phyloP scores from a whole-genome alignment of 2,113 vertebrate genomes.

The Butorides virescens region DNA sequence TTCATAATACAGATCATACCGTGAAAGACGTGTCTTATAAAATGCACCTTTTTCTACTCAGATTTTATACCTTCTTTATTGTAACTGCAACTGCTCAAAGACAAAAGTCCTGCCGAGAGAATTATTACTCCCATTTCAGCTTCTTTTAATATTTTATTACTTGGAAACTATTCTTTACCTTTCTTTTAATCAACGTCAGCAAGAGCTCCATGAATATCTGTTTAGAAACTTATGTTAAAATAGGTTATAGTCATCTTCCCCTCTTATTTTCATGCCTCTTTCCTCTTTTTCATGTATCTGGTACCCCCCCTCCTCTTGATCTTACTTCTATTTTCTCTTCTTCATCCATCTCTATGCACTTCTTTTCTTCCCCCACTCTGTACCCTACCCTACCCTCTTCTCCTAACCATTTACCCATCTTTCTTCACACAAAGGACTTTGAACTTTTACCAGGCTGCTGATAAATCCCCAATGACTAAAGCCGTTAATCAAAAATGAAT shows the following conservation, averaged over 20 bases:
- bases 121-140: background rate
- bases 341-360: background rate
- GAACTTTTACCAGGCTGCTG: conserved; percentile 46
- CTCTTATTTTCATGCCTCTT: background rate
- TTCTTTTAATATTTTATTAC: background rate
- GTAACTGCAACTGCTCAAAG: background rate
- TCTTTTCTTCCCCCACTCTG: background rate
- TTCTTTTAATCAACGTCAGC: background rate
- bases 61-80: background rate
- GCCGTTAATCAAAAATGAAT: conserved; percentile 57
- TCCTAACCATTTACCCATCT: conserved; percentile 4
- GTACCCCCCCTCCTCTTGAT: background rate
- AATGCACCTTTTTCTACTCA: background rate
- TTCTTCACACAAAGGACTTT: conserved; percentile 50
- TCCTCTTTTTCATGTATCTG: background rate
- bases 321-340: background rate
- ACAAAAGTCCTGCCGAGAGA: background rate
- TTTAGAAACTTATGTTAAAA: background rate
- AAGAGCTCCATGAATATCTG: background rate
- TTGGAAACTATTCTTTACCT: background rate
- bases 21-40: background rate
- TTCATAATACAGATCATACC: background rate
- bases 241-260: background rate
- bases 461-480: conserved; percentile 11
- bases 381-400: background rate